Base-by-base conservation (phyloP, 2,888 invertebrate genomes). In the Caenorhabditis sinica region DNA sequence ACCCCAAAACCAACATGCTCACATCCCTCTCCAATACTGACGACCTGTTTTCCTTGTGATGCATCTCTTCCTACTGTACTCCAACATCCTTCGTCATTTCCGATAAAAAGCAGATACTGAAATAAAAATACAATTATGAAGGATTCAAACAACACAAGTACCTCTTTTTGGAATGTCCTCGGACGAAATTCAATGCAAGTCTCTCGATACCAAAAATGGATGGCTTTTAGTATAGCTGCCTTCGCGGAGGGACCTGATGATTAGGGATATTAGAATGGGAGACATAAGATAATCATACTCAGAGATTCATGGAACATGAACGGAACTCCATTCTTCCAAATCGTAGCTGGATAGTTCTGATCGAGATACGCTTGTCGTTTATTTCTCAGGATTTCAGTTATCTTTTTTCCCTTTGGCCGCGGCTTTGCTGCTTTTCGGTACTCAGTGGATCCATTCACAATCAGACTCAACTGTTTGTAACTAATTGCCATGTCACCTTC, bases 31-130 rank as follows among this genome's bases (percentile, higher is more conserved):
- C 86, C 88, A 82, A 89, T 88, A 28, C 87, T 86, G 25, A 89
- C 83, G 43, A 87, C 85, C 53, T 89, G 89, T 80, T 81, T 85
- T 6, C 86, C 85, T 40, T 82, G 81, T 17, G 81, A 72, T 25
- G 76, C 65, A 69, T 88, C 89, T 71, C 81, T 85, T 13, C 89
- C 89, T 2, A 89, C 88, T 1, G 88, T 88, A 76, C 88, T 89
- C 88, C 88, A 89, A 56, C 89, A 89, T 40, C 89, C 89, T n/a
- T 88, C 87, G 49, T 89, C 89, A 58, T 88, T 87, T 33, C 88
- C 88, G 13, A 88, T 61, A 72, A 86, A 88, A 13, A 79, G 61
- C 13, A 87, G 75, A 65, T 83, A 87, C 74, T 83, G 71, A 73
- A 69, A 58, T 60, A 61, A 49, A 75, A 15, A 45, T 13, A 51